phyloP scores from a whole-genome alignment of 2,797 vertebrate species.

The Darevskia nairensis region DNA sequence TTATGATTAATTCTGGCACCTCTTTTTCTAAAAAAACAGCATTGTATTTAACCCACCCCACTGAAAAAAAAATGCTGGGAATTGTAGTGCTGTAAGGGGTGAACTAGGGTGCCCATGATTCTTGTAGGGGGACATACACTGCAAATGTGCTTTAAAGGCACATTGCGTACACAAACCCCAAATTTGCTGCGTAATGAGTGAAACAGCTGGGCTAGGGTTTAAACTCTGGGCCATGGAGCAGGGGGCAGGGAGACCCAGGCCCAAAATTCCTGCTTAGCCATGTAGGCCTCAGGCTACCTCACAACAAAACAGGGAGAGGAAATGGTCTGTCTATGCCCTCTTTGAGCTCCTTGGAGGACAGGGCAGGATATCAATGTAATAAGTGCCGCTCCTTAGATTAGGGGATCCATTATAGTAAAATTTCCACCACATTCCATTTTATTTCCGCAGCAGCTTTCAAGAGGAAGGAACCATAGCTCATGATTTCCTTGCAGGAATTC shows the following conservation, averaged over 20 bases:
- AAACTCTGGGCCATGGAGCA: background rate
- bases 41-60: no score
- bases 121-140: no score
- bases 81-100: no score
- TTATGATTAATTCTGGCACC: no score
- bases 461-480: background rate
- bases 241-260: background rate
- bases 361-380: background rate
- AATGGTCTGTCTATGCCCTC: no score
- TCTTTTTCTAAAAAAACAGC: no score
- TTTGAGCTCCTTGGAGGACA: background rate
- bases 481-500: background rate
- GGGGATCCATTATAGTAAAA: background rate
- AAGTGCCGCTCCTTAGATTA: background rate
- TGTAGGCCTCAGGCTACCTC: background rate
- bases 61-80: no score
- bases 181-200: background rate
- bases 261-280: background rate
- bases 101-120: no score
- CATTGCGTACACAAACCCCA: background rate
- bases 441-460: background rate
- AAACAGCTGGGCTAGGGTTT: background rate
- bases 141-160: no score
- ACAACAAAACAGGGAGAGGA: background rate
- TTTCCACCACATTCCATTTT: background rate